These are phyloP conservation scores for Ericerus pela DNA, from an alignment of 1,140 invertebrate genomes.

Conservation along the genomic window DNA sequence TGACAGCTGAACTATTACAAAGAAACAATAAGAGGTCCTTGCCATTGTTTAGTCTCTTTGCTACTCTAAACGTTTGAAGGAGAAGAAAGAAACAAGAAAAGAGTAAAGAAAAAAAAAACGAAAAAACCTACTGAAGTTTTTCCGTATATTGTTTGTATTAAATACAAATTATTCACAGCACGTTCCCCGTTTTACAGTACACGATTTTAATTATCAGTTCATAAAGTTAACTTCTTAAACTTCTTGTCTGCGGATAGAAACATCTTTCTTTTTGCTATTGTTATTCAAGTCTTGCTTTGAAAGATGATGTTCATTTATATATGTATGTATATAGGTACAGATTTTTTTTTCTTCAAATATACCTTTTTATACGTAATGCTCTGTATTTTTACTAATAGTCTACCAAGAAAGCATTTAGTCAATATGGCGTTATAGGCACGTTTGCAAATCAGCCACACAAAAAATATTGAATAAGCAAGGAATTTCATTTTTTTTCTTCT, in stretches of 20 bases:
- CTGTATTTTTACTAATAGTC: too few species aligned
- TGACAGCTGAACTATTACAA: too few species aligned
- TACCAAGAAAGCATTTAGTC: too few species aligned
- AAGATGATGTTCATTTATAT: too few species aligned
- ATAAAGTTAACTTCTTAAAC: constrained; percentile 11
- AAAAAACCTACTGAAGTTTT: constrained; percentile 1
- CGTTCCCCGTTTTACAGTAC: constrained; percentile 10
- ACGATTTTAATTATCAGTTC: constrained; percentile 11
- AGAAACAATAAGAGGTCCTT: constrained; percentile 6
- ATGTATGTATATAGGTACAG: too few species aligned
- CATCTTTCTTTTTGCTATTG: constrained; percentile 1
- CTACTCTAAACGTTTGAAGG: neutral
- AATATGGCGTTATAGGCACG: too few species aligned
- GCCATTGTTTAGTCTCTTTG: constrained; percentile 4
- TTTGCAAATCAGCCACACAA: too few species aligned
- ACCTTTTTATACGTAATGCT: too few species aligned
- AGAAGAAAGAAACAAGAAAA: neutral
- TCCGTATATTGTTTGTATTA: constrained; percentile 10
- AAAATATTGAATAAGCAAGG: too few species aligned
- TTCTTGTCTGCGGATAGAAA: constrained; percentile 5
- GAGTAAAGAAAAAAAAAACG: neutral
- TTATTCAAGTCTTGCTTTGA: neutral
- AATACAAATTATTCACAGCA: constrained; percentile 12
- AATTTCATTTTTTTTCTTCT: too few species aligned
- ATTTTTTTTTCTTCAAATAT: too few species aligned